Percentiles rank a stretch among this genome's conserved stretches.
These are phyloP conservation scores for Cheirogaleus major DNA, from an alignment of 2,797 vertebrate species.

Conservation along the genomic window DNA sequence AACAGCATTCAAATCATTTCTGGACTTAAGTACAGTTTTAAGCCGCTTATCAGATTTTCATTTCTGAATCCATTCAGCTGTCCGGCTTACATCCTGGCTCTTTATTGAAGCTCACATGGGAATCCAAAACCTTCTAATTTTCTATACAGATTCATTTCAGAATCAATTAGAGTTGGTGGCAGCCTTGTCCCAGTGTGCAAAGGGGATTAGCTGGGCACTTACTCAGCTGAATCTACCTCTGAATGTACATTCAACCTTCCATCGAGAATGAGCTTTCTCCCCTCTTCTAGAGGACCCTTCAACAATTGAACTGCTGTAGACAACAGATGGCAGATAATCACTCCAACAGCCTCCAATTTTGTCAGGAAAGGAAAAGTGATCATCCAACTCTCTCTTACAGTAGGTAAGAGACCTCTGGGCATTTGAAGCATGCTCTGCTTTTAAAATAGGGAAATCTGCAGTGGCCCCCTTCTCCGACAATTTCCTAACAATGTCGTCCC, in stretches of 20 bases:
- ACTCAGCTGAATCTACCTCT: constrained; percentile 88
- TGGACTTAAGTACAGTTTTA: constrained; percentile 88
- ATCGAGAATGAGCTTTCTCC: constrained; percentile 84
- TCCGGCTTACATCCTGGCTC: constrained; percentile 88
- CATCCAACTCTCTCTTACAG: constrained; percentile 59
- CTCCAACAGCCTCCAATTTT: constrained; percentile 82
- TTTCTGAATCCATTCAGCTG: constrained; percentile 88
- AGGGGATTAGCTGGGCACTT: constrained; percentile 93
- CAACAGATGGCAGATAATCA: constrained; percentile 93
- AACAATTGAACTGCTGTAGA: constrained; percentile 84
- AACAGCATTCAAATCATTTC: constrained; percentile 88
- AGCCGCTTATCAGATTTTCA: constrained; percentile 90
- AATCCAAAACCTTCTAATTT: constrained; percentile 91
- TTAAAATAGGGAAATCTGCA: constrained; percentile 65
- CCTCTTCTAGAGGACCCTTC: constrained; percentile 83
- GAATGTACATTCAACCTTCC: constrained; percentile 87
- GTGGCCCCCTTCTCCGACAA: rapidly evolving
- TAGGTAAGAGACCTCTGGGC: constrained; percentile 53
- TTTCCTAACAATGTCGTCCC: not conserved
- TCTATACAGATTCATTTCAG: constrained; percentile 90
- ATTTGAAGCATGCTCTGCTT: constrained; percentile 53
- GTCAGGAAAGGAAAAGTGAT: constrained; percentile 76
- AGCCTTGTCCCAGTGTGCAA: constrained; percentile 89
- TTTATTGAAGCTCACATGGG: constrained; percentile 88
- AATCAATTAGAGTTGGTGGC: constrained; percentile 95